Conservation (phyloP, 1,140 invertebrate genomes). For the Aricia agestis region DNA sequence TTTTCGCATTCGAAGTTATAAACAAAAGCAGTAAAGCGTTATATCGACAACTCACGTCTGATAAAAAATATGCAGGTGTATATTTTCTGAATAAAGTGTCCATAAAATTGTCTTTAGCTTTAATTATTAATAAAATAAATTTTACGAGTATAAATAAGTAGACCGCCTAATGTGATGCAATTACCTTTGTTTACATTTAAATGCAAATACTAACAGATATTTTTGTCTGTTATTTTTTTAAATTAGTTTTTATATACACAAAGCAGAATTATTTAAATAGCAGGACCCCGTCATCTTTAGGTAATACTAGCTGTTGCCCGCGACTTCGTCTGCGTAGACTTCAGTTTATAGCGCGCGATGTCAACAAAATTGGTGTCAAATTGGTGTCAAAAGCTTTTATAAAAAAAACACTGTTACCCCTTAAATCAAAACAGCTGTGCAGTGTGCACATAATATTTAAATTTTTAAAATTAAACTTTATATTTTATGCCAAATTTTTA, state of each 20-base stretch:
- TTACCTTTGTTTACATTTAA: neutral
- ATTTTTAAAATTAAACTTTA: no score
- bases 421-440: no score
- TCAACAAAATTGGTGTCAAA: no score
- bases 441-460: no score
- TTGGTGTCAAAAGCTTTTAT: no score
- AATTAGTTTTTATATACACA: neutral
- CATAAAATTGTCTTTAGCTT: neutral
- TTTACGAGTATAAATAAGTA: neutral
- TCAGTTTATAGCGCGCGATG: no score
- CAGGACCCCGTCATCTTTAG: no score
- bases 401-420: no score
- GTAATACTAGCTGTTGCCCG: no score
- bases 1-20: neutral
- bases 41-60: neutral
- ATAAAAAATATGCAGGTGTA: neutral
- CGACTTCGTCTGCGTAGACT: no score
- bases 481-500: no score
- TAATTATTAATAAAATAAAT: neutral
- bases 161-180: neutral
- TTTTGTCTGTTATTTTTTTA: neutral
- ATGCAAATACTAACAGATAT: neutral
- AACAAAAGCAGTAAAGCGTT: neutral
- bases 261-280: no score
- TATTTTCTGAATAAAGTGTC: slow-evolving; percentile 3